Evolutionary conservation across 1,140 invertebrate species (phyloP), one percentile per base, ranked within the genome.

Genomic region (Cyrtorhinus lividipennis): DNA sequence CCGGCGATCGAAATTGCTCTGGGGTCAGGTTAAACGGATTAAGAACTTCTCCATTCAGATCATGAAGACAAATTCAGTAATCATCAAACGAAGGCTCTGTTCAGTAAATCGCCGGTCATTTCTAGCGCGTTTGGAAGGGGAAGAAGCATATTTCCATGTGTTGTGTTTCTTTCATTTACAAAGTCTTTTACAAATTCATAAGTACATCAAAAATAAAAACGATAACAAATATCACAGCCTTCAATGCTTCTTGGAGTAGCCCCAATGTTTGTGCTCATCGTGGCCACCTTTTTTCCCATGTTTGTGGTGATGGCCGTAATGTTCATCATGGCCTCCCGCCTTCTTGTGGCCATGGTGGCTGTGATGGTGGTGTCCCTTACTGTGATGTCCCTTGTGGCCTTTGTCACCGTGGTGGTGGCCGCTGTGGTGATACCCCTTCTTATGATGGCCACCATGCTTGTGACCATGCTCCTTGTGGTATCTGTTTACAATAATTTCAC

Each of bases 361-460:
- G 27, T 83, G 77, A 67, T 83, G 77, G 64, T 80, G 77, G 46
- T 74, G 72, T 46, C 81, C 81, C 58, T 84, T 80, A 56, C 80
- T 76, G 67, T 82, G 79, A 63, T 79, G 77, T 1, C 79, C 80
- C 60, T 82, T 78, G 64, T 81, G 78, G n/a, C 78, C 79, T 62
- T 81, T 76, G 61, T 83, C 78, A 30, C 77, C 77, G 56, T 82
- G 76, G 61, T 83, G 77, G 67, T 85, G 79, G 20, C 81, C 83
- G 8, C 78, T 77, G 53, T 87, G 79, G 63, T 86, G 81, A 65
- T 84, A 82, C 1, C 83, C 83, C 1, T 84, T 84, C 75, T 87
- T 87, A 74, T 86, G 83, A 68, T 84, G 81, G 3, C 83, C 83
- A 15, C 84, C 84, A 64, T 86, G 81, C 66, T 87, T 80, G 67